Conservation (phyloP, 2,113 vertebrate species). For the Recurvirostra avosetta region DNA sequence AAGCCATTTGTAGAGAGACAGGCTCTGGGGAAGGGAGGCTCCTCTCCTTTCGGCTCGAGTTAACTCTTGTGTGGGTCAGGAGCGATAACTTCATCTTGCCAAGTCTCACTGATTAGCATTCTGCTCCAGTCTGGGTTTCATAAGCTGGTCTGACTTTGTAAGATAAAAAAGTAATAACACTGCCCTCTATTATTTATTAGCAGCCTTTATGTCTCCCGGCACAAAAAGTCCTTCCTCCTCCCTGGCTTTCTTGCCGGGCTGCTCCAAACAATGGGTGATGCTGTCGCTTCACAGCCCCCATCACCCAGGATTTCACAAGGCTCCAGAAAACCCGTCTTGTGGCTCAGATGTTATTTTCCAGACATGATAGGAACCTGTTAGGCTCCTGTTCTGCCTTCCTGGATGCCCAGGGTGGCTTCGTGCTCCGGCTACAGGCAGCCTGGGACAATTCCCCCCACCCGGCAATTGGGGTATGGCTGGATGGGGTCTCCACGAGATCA, state of each 20-base stretch:
- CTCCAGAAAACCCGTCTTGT: neutral
- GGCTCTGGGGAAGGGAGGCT: neutral
- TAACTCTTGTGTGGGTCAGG: slow-evolving; percentile 9
- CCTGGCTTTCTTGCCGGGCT: neutral
- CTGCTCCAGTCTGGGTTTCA: slow-evolving; percentile 50
- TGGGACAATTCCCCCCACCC: too few species aligned
- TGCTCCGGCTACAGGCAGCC: neutral
- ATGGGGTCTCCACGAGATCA: neutral
- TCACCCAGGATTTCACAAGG: neutral
- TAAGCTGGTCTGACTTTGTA: slow-evolving; percentile 64
- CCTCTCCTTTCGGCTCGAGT: neutral
- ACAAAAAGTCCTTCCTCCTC: slow-evolving; percentile 13
- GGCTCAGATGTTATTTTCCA: neutral
- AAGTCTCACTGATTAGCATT: slow-evolving; percentile 56
- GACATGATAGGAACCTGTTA: fast-evolving
- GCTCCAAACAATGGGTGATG: neutral
- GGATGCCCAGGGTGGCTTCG: fast-evolving
- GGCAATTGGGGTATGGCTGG: fast-evolving
- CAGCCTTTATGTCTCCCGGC: slow-evolving; percentile 22
- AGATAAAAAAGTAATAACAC: slow-evolving; percentile 71
- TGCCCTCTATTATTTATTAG: slow-evolving; percentile 64
- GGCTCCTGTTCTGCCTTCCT: neutral
- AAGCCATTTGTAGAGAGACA: neutral
- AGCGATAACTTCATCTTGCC: slow-evolving; percentile 25
- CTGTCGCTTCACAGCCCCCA: neutral